These are phyloP conservation scores for Lordiphosa clarofinis DNA, from an alignment of 1,140 invertebrate genomes.

Conservation along the genomic window DNA sequence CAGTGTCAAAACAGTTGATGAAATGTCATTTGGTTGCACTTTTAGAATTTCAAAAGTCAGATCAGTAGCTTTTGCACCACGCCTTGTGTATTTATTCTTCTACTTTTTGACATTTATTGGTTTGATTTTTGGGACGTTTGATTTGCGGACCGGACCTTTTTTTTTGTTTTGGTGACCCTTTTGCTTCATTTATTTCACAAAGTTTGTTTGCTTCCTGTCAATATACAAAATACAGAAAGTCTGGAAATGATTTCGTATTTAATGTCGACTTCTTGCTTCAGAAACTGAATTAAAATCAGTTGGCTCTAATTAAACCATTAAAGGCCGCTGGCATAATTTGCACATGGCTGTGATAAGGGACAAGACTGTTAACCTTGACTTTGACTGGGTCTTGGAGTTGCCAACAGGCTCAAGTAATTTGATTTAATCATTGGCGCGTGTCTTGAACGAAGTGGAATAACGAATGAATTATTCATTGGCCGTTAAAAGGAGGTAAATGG, in stretches of 20 bases:
- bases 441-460: slow-evolving; percentile 30
- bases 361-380: slow-evolving; percentile 24
- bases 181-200: slow-evolving; percentile 19
- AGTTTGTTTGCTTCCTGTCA: slow-evolving; percentile 62
- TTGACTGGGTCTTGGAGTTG: slow-evolving; percentile 1
- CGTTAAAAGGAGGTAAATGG: slow-evolving; percentile 29
- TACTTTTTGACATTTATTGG: too few relatives aligned
- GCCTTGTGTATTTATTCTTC: too few relatives aligned
- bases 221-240: slow-evolving; percentile 51
- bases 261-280: too few relatives aligned
- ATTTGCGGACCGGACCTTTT: slow-evolving; percentile 37
- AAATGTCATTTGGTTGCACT: too few relatives aligned
- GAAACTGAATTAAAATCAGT: slow-evolving; percentile 24
- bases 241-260: background rate
- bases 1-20: too few relatives aligned
- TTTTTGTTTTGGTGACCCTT: slow-evolving; percentile 15
- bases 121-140: too few relatives aligned
- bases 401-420: slow-evolving; percentile 41
- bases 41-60: too few relatives aligned
- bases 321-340: slow-evolving; percentile 24
- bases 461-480: slow-evolving; percentile 64
- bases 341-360: slow-evolving; percentile 22
- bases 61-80: too few relatives aligned
- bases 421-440: slow-evolving; percentile 62
- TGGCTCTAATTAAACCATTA: slow-evolving; percentile 41